Percentiles rank a stretch among this genome's conserved stretches.
phyloP scores from a whole-genome alignment of 2,797 vertebrate genomes.

The Sarcophilus harrisii region DNA sequence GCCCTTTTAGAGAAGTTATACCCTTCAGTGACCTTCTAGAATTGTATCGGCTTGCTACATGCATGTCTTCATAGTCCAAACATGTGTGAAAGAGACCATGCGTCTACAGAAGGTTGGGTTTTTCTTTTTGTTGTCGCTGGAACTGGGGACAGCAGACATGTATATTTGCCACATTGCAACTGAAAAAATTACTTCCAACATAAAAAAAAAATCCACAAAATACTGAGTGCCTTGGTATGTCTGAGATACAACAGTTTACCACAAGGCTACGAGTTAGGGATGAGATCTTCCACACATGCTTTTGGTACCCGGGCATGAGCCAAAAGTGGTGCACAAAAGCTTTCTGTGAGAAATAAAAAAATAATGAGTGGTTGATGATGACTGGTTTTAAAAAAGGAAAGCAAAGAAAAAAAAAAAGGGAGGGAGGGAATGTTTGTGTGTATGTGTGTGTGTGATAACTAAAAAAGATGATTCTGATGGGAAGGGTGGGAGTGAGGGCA shows the following conservation, averaged over 20 bases:
- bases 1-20: constrained; percentile 90
- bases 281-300: constrained; percentile 87
- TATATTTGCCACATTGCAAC: constrained; percentile 87
- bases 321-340: constrained; percentile 93
- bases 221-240: constrained; percentile 84
- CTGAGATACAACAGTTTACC: constrained; percentile 80
- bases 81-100: constrained; percentile 91
- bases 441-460: constrained; percentile 41
- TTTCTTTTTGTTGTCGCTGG: constrained; percentile 87
- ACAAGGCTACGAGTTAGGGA: constrained; percentile 85
- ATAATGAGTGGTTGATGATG: constrained; percentile 73
- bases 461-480: constrained; percentile 77
- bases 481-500: neutral
- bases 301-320: constrained; percentile 87
- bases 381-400: constrained; percentile 74
- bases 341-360: constrained; percentile 84
- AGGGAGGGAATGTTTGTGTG: neutral
- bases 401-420: neutral
- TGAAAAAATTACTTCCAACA: constrained; percentile 84
- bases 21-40: constrained; percentile 90
- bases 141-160: constrained; percentile 85
- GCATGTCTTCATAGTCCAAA: constrained; percentile 95
- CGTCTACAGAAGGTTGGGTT: constrained; percentile 87
- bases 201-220: constrained; percentile 81
- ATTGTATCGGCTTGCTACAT: constrained; percentile 90